Base-by-base conservation (phyloP, 2,888 invertebrate species). In the Athalia cordata region DNA sequence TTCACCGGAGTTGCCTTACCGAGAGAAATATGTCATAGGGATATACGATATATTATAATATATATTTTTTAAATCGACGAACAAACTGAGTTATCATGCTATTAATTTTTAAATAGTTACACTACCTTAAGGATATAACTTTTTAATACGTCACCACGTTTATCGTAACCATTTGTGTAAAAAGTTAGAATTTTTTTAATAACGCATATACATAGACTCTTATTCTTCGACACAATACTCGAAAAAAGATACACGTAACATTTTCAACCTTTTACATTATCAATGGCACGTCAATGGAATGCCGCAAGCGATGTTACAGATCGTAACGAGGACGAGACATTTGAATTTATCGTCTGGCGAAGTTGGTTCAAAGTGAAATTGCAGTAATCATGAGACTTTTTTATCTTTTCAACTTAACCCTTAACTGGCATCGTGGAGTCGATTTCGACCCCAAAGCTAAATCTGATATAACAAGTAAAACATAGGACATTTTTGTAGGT, bases 271-370 rank as follows among this genome's bases (percentile, higher is more conserved):
- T 52, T 52, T 13, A 67, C 29, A 67, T 15, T 5, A 67, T 11
- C 15, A 45, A 57, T n/a, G n/a, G n/a, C n/a, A n/a, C n/a, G n/a
- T n/a, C n/a, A n/a, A n/a, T n/a, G n/a, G n/a, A n/a, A n/a, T n/a
- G n/a, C n/a, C n/a, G n/a, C n/a, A n/a, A n/a, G n/a, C n/a, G n/a
- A n/a, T n/a, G n/a, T n/a, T n/a, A n/a, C n/a, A n/a, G n/a, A n/a
- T n/a, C n/a, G n/a, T n/a, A n/a, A n/a, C n/a, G n/a, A n/a, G n/a
- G n/a, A n/a, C 92, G 0, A 91, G 84, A 80, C 92, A 92, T 77
- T 87, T 89, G 80, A 92, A 92, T 0, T 92, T 86, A 79, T 88
- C 89, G 74, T 90, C 89, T 47, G 85, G n/a, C n/a, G n/a, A n/a
- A n/a, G n/a, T n/a, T n/a, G n/a, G n/a, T n/a, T n/a, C n/a, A n/a